Conservation (phyloP, 2,113 vertebrate genomes). For the Fregetta grallaria region DNA sequence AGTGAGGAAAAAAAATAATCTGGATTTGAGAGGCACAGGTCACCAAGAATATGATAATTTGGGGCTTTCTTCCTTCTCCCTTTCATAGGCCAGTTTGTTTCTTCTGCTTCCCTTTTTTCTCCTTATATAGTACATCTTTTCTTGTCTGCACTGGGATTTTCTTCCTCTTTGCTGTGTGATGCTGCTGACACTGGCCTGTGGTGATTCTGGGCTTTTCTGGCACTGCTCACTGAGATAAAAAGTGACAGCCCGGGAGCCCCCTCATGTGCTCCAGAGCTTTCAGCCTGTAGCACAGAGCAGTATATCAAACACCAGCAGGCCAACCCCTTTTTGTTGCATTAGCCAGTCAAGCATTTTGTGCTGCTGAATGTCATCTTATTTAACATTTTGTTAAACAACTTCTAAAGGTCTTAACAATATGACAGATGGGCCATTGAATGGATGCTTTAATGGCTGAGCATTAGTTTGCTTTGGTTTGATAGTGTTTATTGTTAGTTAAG, state of each 20-base stretch:
- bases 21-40: background rate
- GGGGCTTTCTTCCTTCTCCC: background rate
- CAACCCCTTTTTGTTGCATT: conserved; percentile 68
- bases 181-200: conserved; percentile 10
- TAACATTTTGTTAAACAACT: conserved; percentile 81
- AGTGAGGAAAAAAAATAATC: background rate
- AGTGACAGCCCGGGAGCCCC: conserved; percentile 53
- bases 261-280: conserved; percentile 43
- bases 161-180: background rate
- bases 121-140: background rate
- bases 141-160: background rate
- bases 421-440: conserved; percentile 75
- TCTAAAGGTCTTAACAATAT: conserved; percentile 80
- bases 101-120: background rate
- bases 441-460: conserved; percentile 70
- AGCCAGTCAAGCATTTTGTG: conserved; percentile 75
- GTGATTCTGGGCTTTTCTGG: conserved; percentile 44
- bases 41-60: background rate
- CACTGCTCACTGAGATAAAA: conserved; percentile 65
- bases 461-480: conserved; percentile 68
- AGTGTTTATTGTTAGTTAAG: conserved; percentile 76
- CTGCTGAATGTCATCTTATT: conserved; percentile 79
- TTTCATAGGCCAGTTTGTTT: background rate
- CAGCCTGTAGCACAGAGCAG: conserved; percentile 58
- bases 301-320: conserved; percentile 68